These are phyloP conservation scores for Coecobrya sp. DNA, from an alignment of 2,888 invertebrate species.

Conservation along the genomic window DNA sequence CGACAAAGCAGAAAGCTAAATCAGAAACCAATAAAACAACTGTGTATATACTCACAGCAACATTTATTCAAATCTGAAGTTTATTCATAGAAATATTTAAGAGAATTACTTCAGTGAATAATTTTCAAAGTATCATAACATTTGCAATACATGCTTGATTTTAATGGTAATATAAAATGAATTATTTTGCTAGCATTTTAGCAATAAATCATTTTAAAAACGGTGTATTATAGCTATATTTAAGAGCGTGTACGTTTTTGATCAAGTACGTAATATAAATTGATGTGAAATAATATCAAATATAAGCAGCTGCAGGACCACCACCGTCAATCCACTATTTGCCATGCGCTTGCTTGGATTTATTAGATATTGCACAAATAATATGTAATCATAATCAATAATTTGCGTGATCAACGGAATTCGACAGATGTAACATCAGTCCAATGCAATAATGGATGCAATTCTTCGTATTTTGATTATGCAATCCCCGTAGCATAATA, in stretches of 20 bases:
- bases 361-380: constrained; percentile 74
- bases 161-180: background rate
- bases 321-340: background rate
- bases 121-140: background rate
- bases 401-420: constrained; percentile 78
- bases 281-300: constrained; percentile 24
- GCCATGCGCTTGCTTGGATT: constrained; percentile 32
- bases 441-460: constrained; percentile 61
- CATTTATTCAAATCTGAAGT: background rate
- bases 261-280: constrained; percentile 17
- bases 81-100: background rate
- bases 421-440: constrained; percentile 71
- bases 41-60: background rate
- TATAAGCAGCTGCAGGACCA: constrained; percentile 34
- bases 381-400: constrained; percentile 76
- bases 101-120: background rate
- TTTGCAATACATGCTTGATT: background rate
- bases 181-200: constrained; percentile 15
- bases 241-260: constrained; percentile 7
- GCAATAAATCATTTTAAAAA: constrained; percentile 40
- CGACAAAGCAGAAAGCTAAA: background rate
- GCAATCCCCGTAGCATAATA: constrained; percentile 33
- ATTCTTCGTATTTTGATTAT: constrained; percentile 67
- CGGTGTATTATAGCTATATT: constrained; percentile 14
- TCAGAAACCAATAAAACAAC: constrained; percentile 10